Conservation (phyloP, 2,888 invertebrate species). For the Aspidapion aeneum region DNA sequence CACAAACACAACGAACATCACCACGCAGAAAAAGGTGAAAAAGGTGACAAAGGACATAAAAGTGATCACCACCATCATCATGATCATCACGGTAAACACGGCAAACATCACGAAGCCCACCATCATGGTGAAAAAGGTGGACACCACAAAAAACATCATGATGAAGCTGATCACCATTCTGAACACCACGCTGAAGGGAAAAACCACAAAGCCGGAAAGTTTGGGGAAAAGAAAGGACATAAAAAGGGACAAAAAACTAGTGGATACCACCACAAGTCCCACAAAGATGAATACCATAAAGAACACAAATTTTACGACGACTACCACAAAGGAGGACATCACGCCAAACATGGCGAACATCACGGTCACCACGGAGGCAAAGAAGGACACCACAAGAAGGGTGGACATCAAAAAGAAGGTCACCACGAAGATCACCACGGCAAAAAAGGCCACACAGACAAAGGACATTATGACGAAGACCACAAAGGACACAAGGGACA, state of each 20-base stretch:
- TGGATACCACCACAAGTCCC: slow-evolving; percentile 81
- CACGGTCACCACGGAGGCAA: slow-evolving; percentile 76
- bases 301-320: slow-evolving; percentile 88
- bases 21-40: slow-evolving; percentile 68
- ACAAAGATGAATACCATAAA: slow-evolving; percentile 85
- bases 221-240: slow-evolving; percentile 78
- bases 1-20: slow-evolving; percentile 65
- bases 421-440: slow-evolving; percentile 78
- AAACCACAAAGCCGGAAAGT: slow-evolving; percentile 75
- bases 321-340: slow-evolving; percentile 80
- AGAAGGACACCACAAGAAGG: slow-evolving; percentile 78
- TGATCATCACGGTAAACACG: slow-evolving; percentile 71
- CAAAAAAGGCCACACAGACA: slow-evolving; percentile 78
- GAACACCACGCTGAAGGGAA: slow-evolving; percentile 76
- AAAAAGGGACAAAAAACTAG: slow-evolving; percentile 82
- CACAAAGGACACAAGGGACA: slow-evolving; percentile 80
- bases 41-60: slow-evolving; percentile 76
- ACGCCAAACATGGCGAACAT: slow-evolving; percentile 77
- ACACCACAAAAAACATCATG: slow-evolving; percentile 77
- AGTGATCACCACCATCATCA: slow-evolving; percentile 73
- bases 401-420: slow-evolving; percentile 73
- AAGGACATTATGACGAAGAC: slow-evolving; percentile 80
- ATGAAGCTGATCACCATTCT: slow-evolving; percentile 70
- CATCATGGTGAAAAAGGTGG: slow-evolving; percentile 76
- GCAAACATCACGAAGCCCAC: slow-evolving; percentile 73